phyloP scores from a whole-genome alignment of 1,140 invertebrate species.

The Drosophila truncata region DNA sequence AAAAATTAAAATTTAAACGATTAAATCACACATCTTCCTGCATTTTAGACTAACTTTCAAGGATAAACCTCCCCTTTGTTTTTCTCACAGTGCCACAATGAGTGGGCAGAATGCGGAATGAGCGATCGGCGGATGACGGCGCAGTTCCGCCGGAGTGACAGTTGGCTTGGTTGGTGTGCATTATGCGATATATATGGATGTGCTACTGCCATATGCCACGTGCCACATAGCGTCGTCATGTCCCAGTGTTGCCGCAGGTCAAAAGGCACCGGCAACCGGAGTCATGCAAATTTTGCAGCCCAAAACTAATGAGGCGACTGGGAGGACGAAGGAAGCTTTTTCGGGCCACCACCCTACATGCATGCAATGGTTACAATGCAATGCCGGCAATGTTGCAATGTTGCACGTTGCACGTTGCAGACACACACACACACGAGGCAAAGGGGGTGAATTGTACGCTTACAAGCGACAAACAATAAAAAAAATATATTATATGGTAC shows the following conservation, averaged over 20 bases:
- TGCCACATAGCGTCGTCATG: conserved; percentile 1
- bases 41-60: no score
- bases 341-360: conserved; percentile 13
- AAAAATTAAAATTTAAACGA: no score
- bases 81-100: conserved; percentile 37
- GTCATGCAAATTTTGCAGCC: conserved; percentile 55
- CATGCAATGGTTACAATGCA: conserved; percentile 30
- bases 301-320: conserved; percentile 40
- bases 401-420: conserved; percentile 18
- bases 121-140: conserved; percentile 58
- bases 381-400: conserved; percentile 42
- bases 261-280: conserved; percentile 31
- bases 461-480: conserved; percentile 45
- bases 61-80: not conserved
- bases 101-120: conserved; percentile 63
- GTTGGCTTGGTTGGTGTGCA: conserved; percentile 37
- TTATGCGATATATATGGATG: conserved; percentile 5
- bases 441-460: conserved; percentile 46
- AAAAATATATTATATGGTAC: not conserved
- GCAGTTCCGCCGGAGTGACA: conserved; percentile 51
- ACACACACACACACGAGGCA: not conserved
- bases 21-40: no score
- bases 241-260: conserved; percentile 50
- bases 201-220: conserved; percentile 12
- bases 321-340: conserved; percentile 20